These are phyloP conservation scores for Melanotaenia boesemani DNA, from an alignment of 2,797 vertebrate species.

Conservation along the genomic window DNA sequence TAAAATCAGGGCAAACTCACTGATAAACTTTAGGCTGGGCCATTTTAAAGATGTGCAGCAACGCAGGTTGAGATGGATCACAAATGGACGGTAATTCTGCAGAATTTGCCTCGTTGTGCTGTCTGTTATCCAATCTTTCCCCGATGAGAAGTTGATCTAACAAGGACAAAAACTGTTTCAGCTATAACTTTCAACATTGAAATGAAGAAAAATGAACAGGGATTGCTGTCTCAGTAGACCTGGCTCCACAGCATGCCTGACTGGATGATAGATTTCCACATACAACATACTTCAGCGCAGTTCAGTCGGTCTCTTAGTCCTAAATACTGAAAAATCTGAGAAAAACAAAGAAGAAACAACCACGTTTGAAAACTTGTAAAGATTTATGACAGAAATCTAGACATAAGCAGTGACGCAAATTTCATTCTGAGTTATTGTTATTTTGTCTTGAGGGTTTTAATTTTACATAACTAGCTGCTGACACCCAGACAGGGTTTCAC, in stretches of 20 bases:
- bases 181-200: not conserved
- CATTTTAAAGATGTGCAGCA: constrained; percentile 66
- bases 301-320: constrained; percentile 71
- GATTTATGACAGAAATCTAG: not conserved
- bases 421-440: not conserved
- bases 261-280: constrained; percentile 76
- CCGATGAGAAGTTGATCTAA: constrained; percentile 78
- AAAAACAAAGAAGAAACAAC: constrained; percentile 19
- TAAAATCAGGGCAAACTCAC: constrained; percentile 63
- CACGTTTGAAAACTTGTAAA: constrained; percentile 2
- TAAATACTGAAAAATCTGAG: constrained; percentile 78
- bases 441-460: not conserved
- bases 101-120: constrained; percentile 64
- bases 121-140: constrained; percentile 75
- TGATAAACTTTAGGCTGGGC: constrained; percentile 69
- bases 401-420: constrained; percentile 5
- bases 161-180: constrained; percentile 16
- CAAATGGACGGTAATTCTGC: constrained; percentile 68
- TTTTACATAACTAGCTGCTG: constrained; percentile 3
- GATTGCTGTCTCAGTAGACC: constrained; percentile 54
- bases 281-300: constrained; percentile 76
- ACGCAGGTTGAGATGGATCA: constrained; percentile 77
- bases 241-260: constrained; percentile 75
- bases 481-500: not conserved
- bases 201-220: constrained; percentile 12